Base-by-base conservation (phyloP, 1,140 invertebrate species). In the Condylostylus longicornis region DNA sequence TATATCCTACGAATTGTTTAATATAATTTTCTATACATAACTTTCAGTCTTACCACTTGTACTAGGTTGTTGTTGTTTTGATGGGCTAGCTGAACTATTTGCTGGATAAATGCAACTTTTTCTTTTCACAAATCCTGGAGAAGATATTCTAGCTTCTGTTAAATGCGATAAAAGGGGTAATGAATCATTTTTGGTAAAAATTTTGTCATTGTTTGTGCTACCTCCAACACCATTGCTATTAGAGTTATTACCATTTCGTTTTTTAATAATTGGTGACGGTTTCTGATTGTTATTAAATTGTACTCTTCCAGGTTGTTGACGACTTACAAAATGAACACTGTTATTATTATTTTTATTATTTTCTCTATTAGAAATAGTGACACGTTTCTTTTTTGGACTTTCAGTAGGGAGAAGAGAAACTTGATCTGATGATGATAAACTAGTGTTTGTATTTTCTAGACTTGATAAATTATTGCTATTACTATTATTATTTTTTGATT, bases 131-230 rank as follows among this genome's bases (percentile, higher is more conserved):
- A 28, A 42, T 34, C 30, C 38, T n/a, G 31, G 30, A 2, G 41
- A 34, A 8, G 41, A 42, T 10, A 14, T 27, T 32, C 21, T 30
- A 25, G 35, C 34, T 5, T 13, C 28, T 32, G 28, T 18, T 28
- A 42, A 29, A 42, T 42, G 33, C 8, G 34, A 47, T 48, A 59
- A 33, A 28, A 46, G 40, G 35, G 50, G 43, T 29, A 57, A 32
- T 33, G 58, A 53, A 10, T 57, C 56, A 35, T 35, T 42, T 33
- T 53, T 46, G n/a, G 52, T 33, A 21, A 57, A 55, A 14, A 56
- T 47, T 13, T 52, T 50, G 42, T 59, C 56, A 35, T 59, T 55
- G 21, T 56, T 58, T 14, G 55, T 59, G 18, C 50, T 43, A 18
- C 51, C 47, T 14, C 46, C 45, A 1, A 51, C 51, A 15, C 51